A percentile compares a stretch with the other conserved stretches of the same genome.
phyloP scores from a whole-genome alignment of 2,113 vertebrate species.

The Zingel zingel region DNA sequence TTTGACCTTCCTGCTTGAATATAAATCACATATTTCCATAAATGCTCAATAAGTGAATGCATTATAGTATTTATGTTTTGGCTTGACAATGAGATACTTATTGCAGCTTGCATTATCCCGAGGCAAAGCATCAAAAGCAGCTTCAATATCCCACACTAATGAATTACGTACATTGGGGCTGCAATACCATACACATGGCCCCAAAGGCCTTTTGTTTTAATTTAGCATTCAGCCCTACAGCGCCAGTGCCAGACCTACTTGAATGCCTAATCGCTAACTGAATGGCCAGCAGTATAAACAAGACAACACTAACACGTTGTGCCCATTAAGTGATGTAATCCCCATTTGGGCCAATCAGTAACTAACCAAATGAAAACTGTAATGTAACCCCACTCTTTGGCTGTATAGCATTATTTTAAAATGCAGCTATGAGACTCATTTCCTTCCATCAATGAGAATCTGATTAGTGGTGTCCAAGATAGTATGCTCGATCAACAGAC shows the following conservation, averaged over 20 bases:
- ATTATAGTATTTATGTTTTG: constrained; percentile 57
- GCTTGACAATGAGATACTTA: constrained; percentile 50
- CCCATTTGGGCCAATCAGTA: constrained; percentile 39
- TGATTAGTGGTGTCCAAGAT: neutral
- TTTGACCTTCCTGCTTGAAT: constrained; percentile 54
- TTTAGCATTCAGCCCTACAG: constrained; percentile 58
- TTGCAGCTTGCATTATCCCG: constrained; percentile 33
- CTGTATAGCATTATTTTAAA: constrained; percentile 2
- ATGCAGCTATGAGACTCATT: neutral
- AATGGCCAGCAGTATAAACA: constrained; percentile 52
- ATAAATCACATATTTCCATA: constrained; percentile 57
- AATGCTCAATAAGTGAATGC: constrained; percentile 53
- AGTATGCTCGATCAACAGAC: neutral
- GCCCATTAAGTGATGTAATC: constrained; percentile 47
- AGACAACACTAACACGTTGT: constrained; percentile 45
- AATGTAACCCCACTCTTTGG: constrained; percentile 8
- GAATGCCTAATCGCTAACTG: constrained; percentile 53
- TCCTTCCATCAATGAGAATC: constrained; percentile 18
- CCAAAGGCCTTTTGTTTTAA: constrained; percentile 48
- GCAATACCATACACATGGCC: constrained; percentile 35
- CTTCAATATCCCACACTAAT: constrained; percentile 61
- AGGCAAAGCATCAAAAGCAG: constrained; percentile 54
- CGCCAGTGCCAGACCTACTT: constrained; percentile 42
- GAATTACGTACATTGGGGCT: constrained; percentile 59
- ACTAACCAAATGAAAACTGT: constrained; percentile 29